A percentile compares a stretch with the other conserved stretches of the same genome.
phyloP scores from a whole-genome alignment of 2,797 vertebrate species.

The Falco naumanni region DNA sequence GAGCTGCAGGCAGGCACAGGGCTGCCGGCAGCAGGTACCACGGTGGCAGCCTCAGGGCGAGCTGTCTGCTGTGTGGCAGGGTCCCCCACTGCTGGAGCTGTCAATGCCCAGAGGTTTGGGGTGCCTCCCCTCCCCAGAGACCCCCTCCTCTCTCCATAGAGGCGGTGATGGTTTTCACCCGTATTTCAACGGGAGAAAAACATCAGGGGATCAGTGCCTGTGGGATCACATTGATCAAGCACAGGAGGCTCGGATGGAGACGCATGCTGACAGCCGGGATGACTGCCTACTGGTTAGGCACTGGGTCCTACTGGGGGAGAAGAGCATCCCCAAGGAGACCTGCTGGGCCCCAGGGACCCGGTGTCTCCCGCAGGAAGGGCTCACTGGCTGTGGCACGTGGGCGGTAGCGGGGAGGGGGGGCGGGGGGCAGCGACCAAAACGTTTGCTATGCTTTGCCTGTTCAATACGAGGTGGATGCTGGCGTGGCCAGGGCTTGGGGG shows the following conservation, averaged over 20 bases:
- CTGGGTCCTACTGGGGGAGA: background rate
- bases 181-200: fast-evolving
- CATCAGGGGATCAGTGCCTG: fast-evolving
- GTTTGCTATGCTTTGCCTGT: fast-evolving
- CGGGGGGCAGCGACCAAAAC: background rate
- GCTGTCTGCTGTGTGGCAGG: background rate
- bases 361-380: fast-evolving
- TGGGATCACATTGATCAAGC: background rate
- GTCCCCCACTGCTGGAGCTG: background rate
- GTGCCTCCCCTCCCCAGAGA: background rate
- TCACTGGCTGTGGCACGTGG: fast-evolving
- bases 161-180: background rate
- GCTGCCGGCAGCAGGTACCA: background rate
- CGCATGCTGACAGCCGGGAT: fast-evolving
- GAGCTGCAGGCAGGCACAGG: background rate
- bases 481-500: fast-evolving
- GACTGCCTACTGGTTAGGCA: background rate
- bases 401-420: fast-evolving
- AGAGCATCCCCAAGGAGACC: background rate
- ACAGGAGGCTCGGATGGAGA: fast-evolving
- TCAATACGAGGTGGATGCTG: fast-evolving
- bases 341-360: fast-evolving
- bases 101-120: background rate
- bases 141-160: background rate
- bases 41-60: fast-evolving